Base-by-base conservation (phyloP, 2,113 vertebrate genomes). In the Hippolais icterina region DNA sequence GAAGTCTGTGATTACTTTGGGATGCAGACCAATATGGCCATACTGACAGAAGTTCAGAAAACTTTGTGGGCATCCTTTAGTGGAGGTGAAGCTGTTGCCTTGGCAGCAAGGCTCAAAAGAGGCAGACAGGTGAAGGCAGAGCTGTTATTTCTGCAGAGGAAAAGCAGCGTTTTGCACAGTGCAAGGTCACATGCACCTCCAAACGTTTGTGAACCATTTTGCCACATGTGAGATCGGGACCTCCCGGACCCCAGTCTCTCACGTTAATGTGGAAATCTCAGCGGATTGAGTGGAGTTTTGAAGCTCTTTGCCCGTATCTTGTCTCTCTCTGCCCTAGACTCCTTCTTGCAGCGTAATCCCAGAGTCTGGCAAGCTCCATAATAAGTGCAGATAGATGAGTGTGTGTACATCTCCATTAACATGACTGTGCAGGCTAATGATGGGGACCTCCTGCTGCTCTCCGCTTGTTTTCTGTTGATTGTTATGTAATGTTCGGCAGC, bases 401-500 rank as follows among this genome's bases (percentile, higher is more conserved):
- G 92, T 94, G 56, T 76, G 96, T 87, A 94, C 85, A 59, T 91
- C 92, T 96, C 95, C 91, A 93, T 97, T 98, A 98, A 98, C 96
- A 92, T 97, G 97, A 96, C 94, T 69, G 94, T 97, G 96, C 96
- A 92, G 97, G 97, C 94, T 95, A 96, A 97, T 96, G 96, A 98
- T 24, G 93, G 92, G 97, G 98, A 95, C 97, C 97, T 97, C 98
- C 98, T 93, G 96, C 97, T 97, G 94, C 97, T 97, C 97, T 97
- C 93, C 95, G 98, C 98, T 98, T 98, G 98, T 98, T 98, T 98
- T 98, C 97, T 97, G 97, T 97, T 98, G 98, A 98, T 98, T 98
- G 98, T 98, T 98, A 98, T 98, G 98, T 98, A 98, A 98, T 98
- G 98, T 97, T 98, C 85, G 94, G 97, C 98, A 98, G 98, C 98